Base-by-base conservation (phyloP, 2,113 vertebrate genomes). In the Andinoacara biseriatus region DNA sequence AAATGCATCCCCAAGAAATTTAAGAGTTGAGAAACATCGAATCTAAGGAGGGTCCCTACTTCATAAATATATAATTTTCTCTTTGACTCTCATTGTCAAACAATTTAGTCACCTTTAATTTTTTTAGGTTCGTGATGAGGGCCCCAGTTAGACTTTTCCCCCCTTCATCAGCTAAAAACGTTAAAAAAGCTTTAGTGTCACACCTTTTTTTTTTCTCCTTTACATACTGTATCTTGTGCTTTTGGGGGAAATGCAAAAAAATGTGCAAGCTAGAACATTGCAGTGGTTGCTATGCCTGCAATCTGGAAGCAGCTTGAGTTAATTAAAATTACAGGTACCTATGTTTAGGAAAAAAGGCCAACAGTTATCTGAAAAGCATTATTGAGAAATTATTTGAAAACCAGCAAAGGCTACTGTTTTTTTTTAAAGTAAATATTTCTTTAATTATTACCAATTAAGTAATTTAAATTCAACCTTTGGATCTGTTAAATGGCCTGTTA, bases 21-120 rank as follows among this genome's bases (percentile, higher is more conserved):
- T 52, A 31, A 52, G 40, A 69, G 29, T 61, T 52, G 1, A 74
- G 9, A 49, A 65, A 65, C n/a, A 33, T 3, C 14, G 20, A 57
- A 22, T 67, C 77, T 52, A 15, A 52, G 24, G 65, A 52, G 43
- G 24, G 43, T 80, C 4, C 56, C 5, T 60, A 58, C 46, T 85
- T 79, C 31, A 84, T 74, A 75, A 80, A 80, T 77, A 85, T 26
- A 4, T 63, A 26, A 35, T 20, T 40, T 80, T 6, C 6, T 1
- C 10, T 43, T 74, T 31, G 54, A 69, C n/a, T n/a, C n/a, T n/a
- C n/a, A 63, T 63, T 5, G 4, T 65, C n/a, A n/a, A n/a, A n/a
- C n/a, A n/a, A n/a, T n/a, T 40, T 54, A 24, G 11, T 3, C 9
- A n/a, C 6, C 1, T 82, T 54, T 60, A 1, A 26, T 78, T 38